Conservation (phyloP, 2,888 invertebrate genomes). For the Tetragnatha montana region DNA sequence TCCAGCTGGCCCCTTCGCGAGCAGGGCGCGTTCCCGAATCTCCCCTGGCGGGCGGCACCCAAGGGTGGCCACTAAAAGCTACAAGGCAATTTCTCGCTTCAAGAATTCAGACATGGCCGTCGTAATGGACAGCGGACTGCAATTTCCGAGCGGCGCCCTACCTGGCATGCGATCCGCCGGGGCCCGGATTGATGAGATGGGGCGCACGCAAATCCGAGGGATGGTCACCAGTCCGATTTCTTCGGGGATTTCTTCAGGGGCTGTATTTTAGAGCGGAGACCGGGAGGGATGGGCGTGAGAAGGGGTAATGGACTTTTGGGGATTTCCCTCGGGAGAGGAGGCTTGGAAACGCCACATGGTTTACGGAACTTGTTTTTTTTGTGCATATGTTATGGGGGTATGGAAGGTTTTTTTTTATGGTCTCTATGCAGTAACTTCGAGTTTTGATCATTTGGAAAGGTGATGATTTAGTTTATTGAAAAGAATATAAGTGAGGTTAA, state of each 20-base stretch:
- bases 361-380: too few species aligned
- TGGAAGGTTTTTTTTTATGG: too few species aligned
- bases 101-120: conserved; percentile 70
- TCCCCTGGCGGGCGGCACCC: conserved; percentile 31
- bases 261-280: neutral
- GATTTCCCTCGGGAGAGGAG: too few species aligned
- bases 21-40: conserved; percentile 8
- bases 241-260: conserved; percentile 4
- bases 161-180: conserved; percentile 66
- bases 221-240: conserved; percentile 27
- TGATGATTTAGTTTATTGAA: too few species aligned
- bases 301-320: neutral
- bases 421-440: too few species aligned
- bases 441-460: too few species aligned
- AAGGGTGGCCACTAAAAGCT: conserved; percentile 66
- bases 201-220: conserved; percentile 47
- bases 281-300: conserved; percentile 9
- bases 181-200: conserved; percentile 63
- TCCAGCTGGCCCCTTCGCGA: conserved; percentile 29
- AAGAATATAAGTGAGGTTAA: too few species aligned
- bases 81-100: conserved; percentile 72
- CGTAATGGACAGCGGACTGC: conserved; percentile 70
- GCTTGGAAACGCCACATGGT: too few species aligned
- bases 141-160: conserved; percentile 62
- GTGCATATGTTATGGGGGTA: too few species aligned